Conservation (phyloP, 2,113 vertebrate species). For the Corythornis vintsioides region DNA sequence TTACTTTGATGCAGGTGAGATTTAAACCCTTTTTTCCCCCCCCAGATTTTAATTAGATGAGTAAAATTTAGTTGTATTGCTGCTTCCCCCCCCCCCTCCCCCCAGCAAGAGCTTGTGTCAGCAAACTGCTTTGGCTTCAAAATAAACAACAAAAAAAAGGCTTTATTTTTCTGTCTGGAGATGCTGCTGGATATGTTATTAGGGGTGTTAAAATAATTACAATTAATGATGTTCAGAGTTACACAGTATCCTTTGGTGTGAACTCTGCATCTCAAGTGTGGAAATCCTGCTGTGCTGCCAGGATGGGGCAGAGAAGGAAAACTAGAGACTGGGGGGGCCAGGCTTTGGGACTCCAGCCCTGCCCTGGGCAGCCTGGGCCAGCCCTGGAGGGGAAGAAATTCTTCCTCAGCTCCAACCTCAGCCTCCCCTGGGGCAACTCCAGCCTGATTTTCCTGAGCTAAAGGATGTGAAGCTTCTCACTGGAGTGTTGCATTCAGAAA, state of each 20-base stretch:
- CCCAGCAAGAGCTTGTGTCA: neutral
- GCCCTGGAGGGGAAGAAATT: too few relatives aligned
- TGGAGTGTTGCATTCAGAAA: neutral
- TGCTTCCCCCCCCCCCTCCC: neutral
- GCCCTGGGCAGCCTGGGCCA: too few relatives aligned
- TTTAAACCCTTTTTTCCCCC: neutral
- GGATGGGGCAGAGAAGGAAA: neutral
- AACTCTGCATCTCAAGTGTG: neutral
- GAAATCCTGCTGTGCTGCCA: neutral
- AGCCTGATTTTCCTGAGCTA: neutral
- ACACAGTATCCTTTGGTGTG: neutral
- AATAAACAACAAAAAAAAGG: neutral
- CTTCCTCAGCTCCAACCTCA: too few relatives aligned
- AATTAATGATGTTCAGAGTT: neutral
- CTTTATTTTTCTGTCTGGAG: neutral
- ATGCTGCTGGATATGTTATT: neutral
- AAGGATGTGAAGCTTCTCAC: neutral
- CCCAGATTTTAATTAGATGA: neutral
- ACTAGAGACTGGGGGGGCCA: neutral
- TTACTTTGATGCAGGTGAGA: neutral
- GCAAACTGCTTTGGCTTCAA: neutral
- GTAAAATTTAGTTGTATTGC: neutral
- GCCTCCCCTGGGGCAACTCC: too few relatives aligned
- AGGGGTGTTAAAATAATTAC: constrained; percentile 1
- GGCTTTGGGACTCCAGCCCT: neutral